Evolutionary conservation across 2,113 vertebrate genomes (phyloP), one percentile per base, ranked within the genome.

Genomic region (Malurus alboscapulatus): DNA sequence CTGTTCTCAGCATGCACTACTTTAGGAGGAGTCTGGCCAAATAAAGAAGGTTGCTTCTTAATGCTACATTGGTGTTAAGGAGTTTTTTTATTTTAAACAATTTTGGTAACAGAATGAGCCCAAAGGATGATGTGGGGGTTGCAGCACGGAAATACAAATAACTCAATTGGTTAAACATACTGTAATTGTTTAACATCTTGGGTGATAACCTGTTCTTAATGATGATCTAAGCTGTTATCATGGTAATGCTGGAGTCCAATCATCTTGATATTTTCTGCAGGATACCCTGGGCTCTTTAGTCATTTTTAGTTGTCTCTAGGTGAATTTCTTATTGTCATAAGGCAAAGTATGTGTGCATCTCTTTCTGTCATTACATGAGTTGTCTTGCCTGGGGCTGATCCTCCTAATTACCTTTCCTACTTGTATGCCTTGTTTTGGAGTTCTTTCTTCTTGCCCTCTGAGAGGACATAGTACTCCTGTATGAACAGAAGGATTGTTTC

Each of bases 91-190:
- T 71, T 71, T 83, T 20, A 53, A 19, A 25, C 25, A 36, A 5
- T 30, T 51, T 53, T 83, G 55, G 38, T 16, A 34, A 30, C 19
- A 44, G 30, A 34, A 29, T 50, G 30, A 90, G 38, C 58, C 36
- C n/a, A n/a, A 47, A 78, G 53, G 55, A 58, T 71, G 30, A 27
- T 42, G 7, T 36, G 66, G 15, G 42, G 27, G 5, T 50, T 73
- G 42, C 50, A 89, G 17, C 22, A 59, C 42, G 15, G 51, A 84
- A 65, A 44, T 38, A 10, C 4, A 51, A 65, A 40, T 14, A 27
- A 8, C 15, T 76, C 0, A 0, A 5, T 5, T 7, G 1, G 19
- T 67, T 71, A 44, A 87, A 36, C 1, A 2, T 15, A 1, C 34
- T 32, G 12, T 16, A 22, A 30, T 17, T 9, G 25, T 59, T 71